phyloP scores from a whole-genome alignment of 1,140 invertebrate species.

The Teleopsis dalmanni region DNA sequence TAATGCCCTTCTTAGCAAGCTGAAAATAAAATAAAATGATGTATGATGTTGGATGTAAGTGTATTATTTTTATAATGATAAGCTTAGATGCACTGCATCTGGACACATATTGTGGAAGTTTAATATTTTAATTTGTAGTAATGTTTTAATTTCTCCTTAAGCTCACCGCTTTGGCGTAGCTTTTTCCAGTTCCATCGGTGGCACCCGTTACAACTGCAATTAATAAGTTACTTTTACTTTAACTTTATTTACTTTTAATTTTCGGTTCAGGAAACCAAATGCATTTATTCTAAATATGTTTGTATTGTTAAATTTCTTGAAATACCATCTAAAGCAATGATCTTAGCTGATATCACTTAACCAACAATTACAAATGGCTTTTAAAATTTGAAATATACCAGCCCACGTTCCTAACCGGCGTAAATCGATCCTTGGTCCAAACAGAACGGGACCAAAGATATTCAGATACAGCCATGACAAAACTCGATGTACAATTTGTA shows the following conservation, averaged over 20 bases:
- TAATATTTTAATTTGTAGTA: too few relatives aligned
- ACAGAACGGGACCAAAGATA: conserved; percentile 39
- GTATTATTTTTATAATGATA: too few relatives aligned
- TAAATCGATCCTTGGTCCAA: conserved; percentile 43
- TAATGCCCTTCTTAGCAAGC: conserved; percentile 74
- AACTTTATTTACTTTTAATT: too few relatives aligned
- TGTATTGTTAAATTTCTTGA: background rate
- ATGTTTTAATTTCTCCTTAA: too few relatives aligned
- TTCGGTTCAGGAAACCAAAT: too few relatives aligned
- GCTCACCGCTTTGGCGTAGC: conserved; percentile 73
- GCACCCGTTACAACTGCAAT: conserved; percentile 85
- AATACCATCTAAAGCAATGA: background rate
- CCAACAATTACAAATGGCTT: too few relatives aligned
- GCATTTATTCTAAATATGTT: too few relatives aligned
- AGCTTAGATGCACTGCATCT: too few relatives aligned
- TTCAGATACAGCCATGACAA: conserved; percentile 44
- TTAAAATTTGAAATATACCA: conserved; percentile 45
- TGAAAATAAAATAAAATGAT: conserved; percentile 35
- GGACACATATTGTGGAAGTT: too few relatives aligned
- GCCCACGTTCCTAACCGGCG: conserved; percentile 47
- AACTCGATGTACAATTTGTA: conserved; percentile 20
- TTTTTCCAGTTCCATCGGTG: conserved; percentile 89
- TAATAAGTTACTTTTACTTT: too few relatives aligned
- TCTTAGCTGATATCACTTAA: background rate
- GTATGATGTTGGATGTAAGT: too few relatives aligned